Evolutionary conservation across 1,140 invertebrate genomes (phyloP), one percentile per base, ranked within the genome.

Genomic region (Apolygus lucorum): DNA sequence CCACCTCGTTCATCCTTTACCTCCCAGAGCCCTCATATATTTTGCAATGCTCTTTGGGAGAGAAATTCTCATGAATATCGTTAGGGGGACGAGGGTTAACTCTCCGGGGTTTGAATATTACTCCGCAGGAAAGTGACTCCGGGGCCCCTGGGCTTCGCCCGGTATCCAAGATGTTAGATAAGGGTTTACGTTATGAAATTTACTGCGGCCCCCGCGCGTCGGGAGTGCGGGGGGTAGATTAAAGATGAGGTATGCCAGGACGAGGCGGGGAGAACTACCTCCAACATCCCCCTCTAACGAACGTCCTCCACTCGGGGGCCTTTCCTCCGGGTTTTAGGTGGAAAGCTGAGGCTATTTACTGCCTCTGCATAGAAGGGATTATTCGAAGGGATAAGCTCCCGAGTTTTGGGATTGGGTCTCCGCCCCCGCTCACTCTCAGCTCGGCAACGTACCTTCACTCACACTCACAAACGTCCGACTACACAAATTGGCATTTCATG

Each of bases 401-500:
- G 62, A 63, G 62, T 63, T 63, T 63, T 63, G 62, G 62, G 62
- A 63, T 63, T 63, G 62, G 62, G 27, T 14, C 27, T 26, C 17
- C 17, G 22, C 21, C 26, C 62, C 17, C 62, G 27, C n/a, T n/a
- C 62, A 63, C 62, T 22, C 22, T 25, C 62, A 63, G 21, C 22
- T 63, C 22, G 2, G 17, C 17, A 26, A 21, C 62, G 2, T 14
- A 63, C 62, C 22, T 14, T 17, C 21, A 14, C 62, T 8, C 22
- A 63, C 26, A 63, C 62, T 17, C 21, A 25, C 62, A 27, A 21
- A 25, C 62, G n/a, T 17, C 62, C 17, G 62, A 25, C 62, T 25
- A 63, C 62, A 63, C 62, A 63, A 63, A 63, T 63, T 63, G 62
- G 62, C 62, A 63, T 63, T 63, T 63, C 62, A 63, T 63, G 62